A percentile compares a stretch with the other conserved stretches of the same genome.
Evolutionary conservation across 2,888 invertebrate species (phyloP).

Genomic region (Troilus luridus): DNA sequence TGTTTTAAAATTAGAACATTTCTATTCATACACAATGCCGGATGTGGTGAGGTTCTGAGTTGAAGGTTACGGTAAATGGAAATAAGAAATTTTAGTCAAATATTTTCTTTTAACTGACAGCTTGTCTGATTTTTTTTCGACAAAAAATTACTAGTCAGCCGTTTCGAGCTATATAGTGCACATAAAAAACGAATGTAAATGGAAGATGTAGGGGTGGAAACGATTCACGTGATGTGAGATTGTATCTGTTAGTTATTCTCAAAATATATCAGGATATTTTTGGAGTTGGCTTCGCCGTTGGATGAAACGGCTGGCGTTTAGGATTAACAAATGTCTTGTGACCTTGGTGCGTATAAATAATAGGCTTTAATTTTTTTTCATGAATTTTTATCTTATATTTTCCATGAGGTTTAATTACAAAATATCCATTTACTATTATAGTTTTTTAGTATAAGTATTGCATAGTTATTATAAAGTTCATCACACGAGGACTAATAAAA

Average conservation of each 20-base stretch:
- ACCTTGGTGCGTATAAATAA: background rate
- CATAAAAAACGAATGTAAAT: background rate
- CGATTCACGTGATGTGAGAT: background rate
- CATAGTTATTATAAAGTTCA: background rate
- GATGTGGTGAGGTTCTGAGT: background rate
- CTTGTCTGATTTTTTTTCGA: background rate
- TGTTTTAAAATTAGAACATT: background rate
- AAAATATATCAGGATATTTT: background rate
- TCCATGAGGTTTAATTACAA: background rate
- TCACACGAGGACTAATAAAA: background rate
- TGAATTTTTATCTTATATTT: background rate
- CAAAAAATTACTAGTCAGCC: background rate
- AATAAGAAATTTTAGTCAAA: background rate
- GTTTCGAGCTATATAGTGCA: background rate
- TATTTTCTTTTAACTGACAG: background rate
- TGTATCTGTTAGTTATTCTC: conserved; percentile 2
- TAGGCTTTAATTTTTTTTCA: background rate
- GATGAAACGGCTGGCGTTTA: background rate
- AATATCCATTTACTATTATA: background rate
- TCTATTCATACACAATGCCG: conserved; percentile 1
- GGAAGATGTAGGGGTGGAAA: background rate
- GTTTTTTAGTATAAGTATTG: background rate
- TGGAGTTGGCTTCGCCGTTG: background rate
- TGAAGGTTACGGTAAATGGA: background rate
- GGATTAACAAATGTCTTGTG: conserved; percentile 3